Evolutionary conservation across 2,113 vertebrate species (phyloP), one percentile per base, ranked within the genome.

Genomic region (Smithornis capensis): DNA sequence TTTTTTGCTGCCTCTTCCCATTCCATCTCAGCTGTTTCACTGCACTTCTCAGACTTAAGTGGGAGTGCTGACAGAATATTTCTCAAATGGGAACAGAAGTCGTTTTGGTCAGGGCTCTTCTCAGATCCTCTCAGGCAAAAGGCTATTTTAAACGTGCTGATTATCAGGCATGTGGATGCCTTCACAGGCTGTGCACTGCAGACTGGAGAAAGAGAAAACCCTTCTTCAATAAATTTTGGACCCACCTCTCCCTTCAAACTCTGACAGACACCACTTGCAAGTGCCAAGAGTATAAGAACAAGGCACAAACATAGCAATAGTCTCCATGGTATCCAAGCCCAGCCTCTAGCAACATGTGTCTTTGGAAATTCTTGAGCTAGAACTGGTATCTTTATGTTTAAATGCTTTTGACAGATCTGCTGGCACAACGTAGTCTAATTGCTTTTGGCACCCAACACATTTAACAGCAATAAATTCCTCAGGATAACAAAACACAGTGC

Each of bases 71-170:
- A 95, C 75, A 91, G 67, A 95, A 64, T 77, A 22, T 47, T 87
- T 64, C 77, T 92, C 49, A 53, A 71, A 92, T 57, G 56, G 85
- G 64, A 81, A 86, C 76, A 93, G 56, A 78, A 90, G 77, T 63
- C 3, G 0, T 25, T 35, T 76, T 1, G 0, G 56, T 37, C 85
- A 95, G 21, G 47, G 53, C n/a, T 55, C 69, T 75, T 49, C 85
- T 86, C 44, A 83, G 84, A 78, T 37, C 62, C 62, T 60, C 52
- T 59, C 69, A 82, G 31, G 92, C 90, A 84, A 79, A 83, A 90
- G 73, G 69, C 73, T 96, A 94, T 93, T 96, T 94, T 93, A 96
- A 94, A 95, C 40, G 86, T 90, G 86, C 65, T 96, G 94, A 93
- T 89, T 63, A 50, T 60, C 56, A 96, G 79, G 90, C 80, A 90